phyloP scores from a whole-genome alignment of 2,113 vertebrate species.

The Dolichotis patagonum region DNA sequence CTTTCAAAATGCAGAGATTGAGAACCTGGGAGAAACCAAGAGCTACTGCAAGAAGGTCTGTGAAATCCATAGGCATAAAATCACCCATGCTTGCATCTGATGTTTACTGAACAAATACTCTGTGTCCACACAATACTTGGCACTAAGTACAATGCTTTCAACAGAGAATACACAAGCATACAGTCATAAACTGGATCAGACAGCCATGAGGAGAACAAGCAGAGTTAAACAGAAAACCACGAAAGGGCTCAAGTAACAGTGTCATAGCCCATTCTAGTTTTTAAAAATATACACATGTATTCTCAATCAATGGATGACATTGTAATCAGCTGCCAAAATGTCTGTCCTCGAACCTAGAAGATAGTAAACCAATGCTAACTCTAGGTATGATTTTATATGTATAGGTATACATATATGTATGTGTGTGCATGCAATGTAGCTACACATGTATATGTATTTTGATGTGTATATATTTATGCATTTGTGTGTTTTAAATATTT shows the following conservation, averaged over 20 bases:
- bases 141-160: neutral
- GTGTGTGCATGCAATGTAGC: neutral
- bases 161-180: neutral
- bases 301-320: neutral
- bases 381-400: too few species aligned
- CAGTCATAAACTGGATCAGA: neutral
- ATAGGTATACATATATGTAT: neutral
- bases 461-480: neutral
- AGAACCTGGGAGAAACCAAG: constrained; percentile 32
- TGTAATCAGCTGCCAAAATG: neutral
- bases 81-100: neutral
- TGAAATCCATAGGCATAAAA: neutral
- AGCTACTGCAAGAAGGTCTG: neutral
- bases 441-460: neutral
- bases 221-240: neutral
- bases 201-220: neutral
- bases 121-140: neutral
- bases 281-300: neutral
- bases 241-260: constrained; percentile 14
- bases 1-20: constrained; percentile 44
- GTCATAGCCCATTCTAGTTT: neutral
- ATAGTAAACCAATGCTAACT: neutral
- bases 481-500: neutral
- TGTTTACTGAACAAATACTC: neutral
- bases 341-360: neutral